These are phyloP conservation scores for Pitta sordida DNA, from an alignment of 2,113 vertebrate species.

Conservation along the genomic window DNA sequence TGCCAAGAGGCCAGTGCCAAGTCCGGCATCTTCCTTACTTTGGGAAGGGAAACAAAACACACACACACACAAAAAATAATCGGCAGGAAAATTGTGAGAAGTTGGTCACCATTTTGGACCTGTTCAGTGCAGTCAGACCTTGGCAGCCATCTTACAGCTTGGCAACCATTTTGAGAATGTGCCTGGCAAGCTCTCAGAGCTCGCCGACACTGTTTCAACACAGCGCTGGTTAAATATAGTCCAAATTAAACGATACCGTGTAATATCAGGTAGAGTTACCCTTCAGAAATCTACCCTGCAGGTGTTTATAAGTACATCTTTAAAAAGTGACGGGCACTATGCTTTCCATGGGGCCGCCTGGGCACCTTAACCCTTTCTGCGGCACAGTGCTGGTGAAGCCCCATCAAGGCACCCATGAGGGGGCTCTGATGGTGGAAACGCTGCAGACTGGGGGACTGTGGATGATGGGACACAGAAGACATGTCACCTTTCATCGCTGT, in stretches of 20 bases:
- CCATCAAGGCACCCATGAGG: background rate
- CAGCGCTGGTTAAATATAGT: constrained; percentile 76
- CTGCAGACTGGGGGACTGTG: accelerated
- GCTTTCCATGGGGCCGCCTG: background rate
- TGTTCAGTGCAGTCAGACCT: constrained; percentile 72
- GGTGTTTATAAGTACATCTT: constrained; percentile 33
- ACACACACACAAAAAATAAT: background rate
- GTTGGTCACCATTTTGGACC: constrained; percentile 78
- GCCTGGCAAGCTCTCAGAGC: constrained; percentile 82
- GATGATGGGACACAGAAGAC: background rate
- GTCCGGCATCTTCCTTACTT: constrained; percentile 79
- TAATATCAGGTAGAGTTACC: constrained; percentile 68
- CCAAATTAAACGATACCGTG: constrained; percentile 69
- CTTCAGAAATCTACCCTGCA: constrained; percentile 34
- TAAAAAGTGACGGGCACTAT: background rate
- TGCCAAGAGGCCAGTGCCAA: constrained; percentile 90
- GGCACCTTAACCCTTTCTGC: constrained; percentile 58
- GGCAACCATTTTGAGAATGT: constrained; percentile 98
- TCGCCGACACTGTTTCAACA: constrained; percentile 79
- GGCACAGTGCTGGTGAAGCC: background rate
- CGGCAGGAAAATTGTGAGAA: constrained; percentile 54
- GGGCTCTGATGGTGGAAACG: background rate
- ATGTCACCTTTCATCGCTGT: background rate
- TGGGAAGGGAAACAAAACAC: constrained; percentile 2
- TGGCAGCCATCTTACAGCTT: constrained; percentile 98